These are phyloP conservation scores for Drosophila prosaltans DNA, from an alignment of 1,140 invertebrate species.

Conservation along the genomic window DNA sequence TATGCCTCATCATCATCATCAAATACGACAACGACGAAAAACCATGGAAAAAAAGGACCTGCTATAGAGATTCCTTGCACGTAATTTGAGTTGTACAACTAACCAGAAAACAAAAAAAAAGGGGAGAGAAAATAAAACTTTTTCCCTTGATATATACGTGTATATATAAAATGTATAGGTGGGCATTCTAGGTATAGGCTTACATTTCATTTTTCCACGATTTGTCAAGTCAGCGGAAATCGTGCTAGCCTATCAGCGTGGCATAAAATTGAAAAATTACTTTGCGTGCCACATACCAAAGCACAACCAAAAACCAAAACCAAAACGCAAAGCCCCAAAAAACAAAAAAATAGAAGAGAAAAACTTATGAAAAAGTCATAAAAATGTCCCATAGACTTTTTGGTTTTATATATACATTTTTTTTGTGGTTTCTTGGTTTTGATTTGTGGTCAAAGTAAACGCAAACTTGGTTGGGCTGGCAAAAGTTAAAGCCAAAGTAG, in stretches of 20 bases:
- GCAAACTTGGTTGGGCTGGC: conserved; percentile 62
- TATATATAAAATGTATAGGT: background rate
- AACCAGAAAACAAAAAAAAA: conserved; percentile 28
- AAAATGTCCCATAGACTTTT: conserved; percentile 51
- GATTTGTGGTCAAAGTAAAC: conserved; percentile 71
- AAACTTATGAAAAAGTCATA: conserved; percentile 75
- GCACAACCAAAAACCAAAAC: background rate
- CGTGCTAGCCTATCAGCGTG: conserved; percentile 79
- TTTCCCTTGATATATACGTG: conserved; percentile 21
- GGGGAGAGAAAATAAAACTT: conserved; percentile 40
- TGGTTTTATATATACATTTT: conserved; percentile 17
- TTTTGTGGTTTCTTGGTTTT: conserved; percentile 30
- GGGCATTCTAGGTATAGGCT: conserved; percentile 43
- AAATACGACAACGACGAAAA: conserved; percentile 21
- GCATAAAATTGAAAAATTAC: conserved; percentile 79
- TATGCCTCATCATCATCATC: conserved; percentile 68
- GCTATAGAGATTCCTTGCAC: conserved; percentile 49
- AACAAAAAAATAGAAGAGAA: conserved; percentile 11
- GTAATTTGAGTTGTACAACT: conserved; percentile 47
- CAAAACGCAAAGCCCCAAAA: conserved; percentile 9
- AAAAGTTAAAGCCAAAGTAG: conserved; percentile 27
- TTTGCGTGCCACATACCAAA: conserved; percentile 62
- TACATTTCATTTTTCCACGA: conserved; percentile 80
- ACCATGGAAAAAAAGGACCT: background rate
- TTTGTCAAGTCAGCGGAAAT: conserved; percentile 82